These are phyloP conservation scores for Oostethus manadensis DNA, from an alignment of 2,113 vertebrate genomes.

Conservation along the genomic window DNA sequence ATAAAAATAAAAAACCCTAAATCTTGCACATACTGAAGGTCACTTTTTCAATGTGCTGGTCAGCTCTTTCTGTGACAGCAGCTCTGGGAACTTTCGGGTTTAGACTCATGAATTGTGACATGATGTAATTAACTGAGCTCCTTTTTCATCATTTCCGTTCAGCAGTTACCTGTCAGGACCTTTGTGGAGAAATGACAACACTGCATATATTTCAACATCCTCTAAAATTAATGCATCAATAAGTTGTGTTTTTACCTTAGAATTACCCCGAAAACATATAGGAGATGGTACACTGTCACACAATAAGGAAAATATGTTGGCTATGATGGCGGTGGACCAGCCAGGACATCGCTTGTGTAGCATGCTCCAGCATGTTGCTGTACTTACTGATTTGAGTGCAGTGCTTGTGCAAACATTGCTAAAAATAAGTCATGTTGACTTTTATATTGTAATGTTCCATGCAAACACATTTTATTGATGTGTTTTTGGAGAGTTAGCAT, in stretches of 20 bases:
- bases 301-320: background rate
- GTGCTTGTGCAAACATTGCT: background rate
- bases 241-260: background rate
- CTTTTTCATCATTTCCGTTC: slow-evolving; percentile 50
- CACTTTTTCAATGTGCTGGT: slow-evolving; percentile 71
- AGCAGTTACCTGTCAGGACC: slow-evolving; percentile 42
- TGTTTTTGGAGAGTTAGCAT: no score
- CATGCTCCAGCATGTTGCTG: no score
- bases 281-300: background rate
- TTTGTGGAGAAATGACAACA: slow-evolving; percentile 26
- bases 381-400: background rate
- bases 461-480: no score
- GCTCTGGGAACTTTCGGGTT: slow-evolving; percentile 57
- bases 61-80: slow-evolving; percentile 70
- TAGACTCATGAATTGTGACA: slow-evolving; percentile 65
- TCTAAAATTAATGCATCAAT: slow-evolving; percentile 21
- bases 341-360: background rate
- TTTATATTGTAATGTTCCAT: no score
- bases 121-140: slow-evolving; percentile 65
- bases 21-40: slow-evolving; percentile 82
- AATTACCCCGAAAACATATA: background rate
- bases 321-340: background rate
- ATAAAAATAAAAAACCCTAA: slow-evolving; percentile 67
- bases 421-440: no score
- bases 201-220: slow-evolving; percentile 47